A percentile compares a stretch with the other conserved stretches of the same genome.
phyloP scores from a whole-genome alignment of 2,113 vertebrate species.

The Zosterops lateralis region DNA sequence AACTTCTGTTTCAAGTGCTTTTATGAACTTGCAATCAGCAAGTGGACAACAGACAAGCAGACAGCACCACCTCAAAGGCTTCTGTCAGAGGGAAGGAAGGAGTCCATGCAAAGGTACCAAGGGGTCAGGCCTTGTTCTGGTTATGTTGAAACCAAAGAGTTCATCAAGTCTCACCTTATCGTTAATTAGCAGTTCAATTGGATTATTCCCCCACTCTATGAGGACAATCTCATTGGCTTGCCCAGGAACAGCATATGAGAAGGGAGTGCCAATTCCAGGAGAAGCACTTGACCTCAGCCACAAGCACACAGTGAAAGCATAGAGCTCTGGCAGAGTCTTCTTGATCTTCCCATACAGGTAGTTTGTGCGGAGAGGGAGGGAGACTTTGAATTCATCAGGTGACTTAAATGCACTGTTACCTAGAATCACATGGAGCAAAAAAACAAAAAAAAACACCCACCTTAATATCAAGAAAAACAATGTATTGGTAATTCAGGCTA shows the following conservation, averaged over 20 bases:
- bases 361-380: conserved; percentile 93
- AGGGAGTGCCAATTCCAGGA: conserved; percentile 93
- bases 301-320: conserved; percentile 95
- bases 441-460: neutral
- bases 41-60: neutral
- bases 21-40: neutral
- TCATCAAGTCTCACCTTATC: conserved; percentile 82
- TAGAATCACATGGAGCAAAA: conserved; percentile 36
- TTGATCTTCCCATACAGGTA: conserved; percentile 95
- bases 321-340: conserved; percentile 95
- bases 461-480: neutral
- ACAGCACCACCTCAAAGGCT: neutral
- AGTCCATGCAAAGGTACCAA: neutral
- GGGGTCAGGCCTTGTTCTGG: neutral
- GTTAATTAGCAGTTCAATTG: conserved; percentile 94
- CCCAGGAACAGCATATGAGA: conserved; percentile 93
- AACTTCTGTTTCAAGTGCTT: neutral
- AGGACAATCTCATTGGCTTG: conserved; percentile 98
- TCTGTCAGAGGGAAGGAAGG: neutral
- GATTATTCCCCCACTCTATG: conserved; percentile 98
- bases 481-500: neutral
- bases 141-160: rapidly evolving
- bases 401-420: conserved; percentile 94
- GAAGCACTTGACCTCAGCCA: conserved; percentile 94
- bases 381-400: conserved; percentile 94